Conservation (phyloP, 2,113 vertebrate genomes). For the Syrrhaptes paradoxus region DNA sequence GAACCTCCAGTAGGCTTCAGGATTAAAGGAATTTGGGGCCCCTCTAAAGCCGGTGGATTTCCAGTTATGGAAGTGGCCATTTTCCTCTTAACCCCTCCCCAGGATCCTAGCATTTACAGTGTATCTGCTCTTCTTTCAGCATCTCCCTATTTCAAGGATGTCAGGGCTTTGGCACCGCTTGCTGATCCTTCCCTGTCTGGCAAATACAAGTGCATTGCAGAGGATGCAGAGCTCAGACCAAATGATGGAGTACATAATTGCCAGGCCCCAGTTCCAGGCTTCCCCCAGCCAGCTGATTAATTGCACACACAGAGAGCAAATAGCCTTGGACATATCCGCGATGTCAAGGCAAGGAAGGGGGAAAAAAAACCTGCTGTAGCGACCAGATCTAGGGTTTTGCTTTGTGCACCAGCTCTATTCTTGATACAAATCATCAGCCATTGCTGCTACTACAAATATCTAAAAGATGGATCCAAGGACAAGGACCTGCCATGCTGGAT, state of each 20-base stretch:
- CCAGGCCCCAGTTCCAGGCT: neutral
- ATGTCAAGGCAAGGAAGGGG: neutral
- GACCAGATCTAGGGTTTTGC: neutral
- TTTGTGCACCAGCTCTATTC: neutral
- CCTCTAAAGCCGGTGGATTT: neutral
- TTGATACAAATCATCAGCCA: neutral
- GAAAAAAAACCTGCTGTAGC: accelerated
- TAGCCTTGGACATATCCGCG: neutral
- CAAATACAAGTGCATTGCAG: neutral
- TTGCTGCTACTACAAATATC: neutral
- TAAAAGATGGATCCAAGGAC: conserved; percentile 2
- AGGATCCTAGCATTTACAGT: neutral
- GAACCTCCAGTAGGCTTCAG: neutral
- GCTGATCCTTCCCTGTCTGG: neutral
- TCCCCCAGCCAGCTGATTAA: neutral
- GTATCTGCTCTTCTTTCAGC: neutral
- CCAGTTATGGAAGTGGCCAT: neutral
- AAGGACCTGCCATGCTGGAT: neutral
- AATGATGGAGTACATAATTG: neutral
- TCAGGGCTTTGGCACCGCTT: neutral
- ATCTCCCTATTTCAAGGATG: neutral
- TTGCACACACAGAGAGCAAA: neutral
- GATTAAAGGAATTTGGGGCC: neutral
- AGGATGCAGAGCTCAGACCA: neutral
- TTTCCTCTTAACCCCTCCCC: neutral